phyloP scores from a whole-genome alignment of 2,888 invertebrate species.

The Diaperis boleti region DNA sequence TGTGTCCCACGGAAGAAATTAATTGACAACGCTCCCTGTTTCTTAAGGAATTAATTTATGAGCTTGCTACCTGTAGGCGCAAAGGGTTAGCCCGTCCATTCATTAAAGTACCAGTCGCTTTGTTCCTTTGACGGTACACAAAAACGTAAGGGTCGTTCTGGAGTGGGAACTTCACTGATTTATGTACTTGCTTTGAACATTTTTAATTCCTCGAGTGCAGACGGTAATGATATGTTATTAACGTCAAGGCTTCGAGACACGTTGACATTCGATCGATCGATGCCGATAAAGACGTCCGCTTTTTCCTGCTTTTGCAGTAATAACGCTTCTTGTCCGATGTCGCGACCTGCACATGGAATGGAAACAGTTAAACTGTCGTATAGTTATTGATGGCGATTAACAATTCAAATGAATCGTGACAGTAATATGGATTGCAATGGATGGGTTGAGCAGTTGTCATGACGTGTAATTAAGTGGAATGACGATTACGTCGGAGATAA shows the following conservation, averaged over 20 bases:
- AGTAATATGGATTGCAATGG: neutral
- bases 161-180: constrained; percentile 4
- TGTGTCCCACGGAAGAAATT: constrained; percentile 7
- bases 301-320: neutral
- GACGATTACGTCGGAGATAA: too few relatives aligned
- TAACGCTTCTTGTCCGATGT: neutral
- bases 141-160: neutral
- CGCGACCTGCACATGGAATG: too few relatives aligned
- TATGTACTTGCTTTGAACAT: neutral
- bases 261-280: neutral
- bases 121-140: constrained; percentile 21
- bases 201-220: neutral
- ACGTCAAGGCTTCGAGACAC: neutral
- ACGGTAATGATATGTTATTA: neutral
- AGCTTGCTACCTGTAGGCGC: neutral
- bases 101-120: neutral
- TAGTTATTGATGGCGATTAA: neutral
- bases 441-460: too few relatives aligned
- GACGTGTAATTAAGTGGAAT: constrained; percentile 11
- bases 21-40: neutral
- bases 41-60: constrained; percentile 16
- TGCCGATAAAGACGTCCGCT: neutral
- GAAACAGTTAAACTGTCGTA: neutral
- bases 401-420: constrained; percentile 5
- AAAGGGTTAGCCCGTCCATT: neutral